phyloP scores from a whole-genome alignment of 2,888 invertebrate genomes.

The Platerodrilus igneus region DNA sequence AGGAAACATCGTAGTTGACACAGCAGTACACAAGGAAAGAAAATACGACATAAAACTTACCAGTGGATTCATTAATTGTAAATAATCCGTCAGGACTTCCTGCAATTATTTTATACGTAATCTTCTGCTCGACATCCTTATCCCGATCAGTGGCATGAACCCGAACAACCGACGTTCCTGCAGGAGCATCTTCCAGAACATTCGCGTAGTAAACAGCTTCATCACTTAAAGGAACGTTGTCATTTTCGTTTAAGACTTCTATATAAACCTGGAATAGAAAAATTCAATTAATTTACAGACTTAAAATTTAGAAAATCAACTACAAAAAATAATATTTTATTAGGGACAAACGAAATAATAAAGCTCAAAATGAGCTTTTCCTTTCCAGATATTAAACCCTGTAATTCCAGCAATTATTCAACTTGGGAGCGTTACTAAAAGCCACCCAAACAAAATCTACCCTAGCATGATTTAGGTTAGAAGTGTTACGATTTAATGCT shows the following conservation, averaged over 20 bases:
- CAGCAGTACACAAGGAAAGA: no score
- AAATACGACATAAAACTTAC: conserved; percentile 56
- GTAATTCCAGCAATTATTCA: conserved; percentile 26
- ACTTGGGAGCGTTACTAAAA: conserved; percentile 22
- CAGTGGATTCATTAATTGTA: conserved; percentile 75
- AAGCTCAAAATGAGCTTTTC: conserved; percentile 24
- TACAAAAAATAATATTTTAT: conserved; percentile 11
- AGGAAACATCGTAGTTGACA: no score
- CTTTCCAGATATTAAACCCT: conserved; percentile 21
- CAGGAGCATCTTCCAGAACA: conserved; percentile 74
- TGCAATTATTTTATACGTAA: conserved; percentile 79
- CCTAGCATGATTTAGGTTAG: no score
- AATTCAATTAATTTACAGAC: conserved; percentile 4
- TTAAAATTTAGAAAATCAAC: conserved; percentile 5
- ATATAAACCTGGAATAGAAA: conserved; percentile 76
- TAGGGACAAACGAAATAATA: conserved; percentile 18
- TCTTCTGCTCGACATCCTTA: conserved; percentile 59
- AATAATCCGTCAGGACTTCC: conserved; percentile 93
- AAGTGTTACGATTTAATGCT: no score
- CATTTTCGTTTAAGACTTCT: conserved; percentile 87
- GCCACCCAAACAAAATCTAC: conserved; percentile 21
- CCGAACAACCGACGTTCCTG: conserved; percentile 67
- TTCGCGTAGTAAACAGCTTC: conserved; percentile 80
- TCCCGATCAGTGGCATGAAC: conserved; percentile 79
- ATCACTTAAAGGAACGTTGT: conserved; percentile 87